phyloP scores from a whole-genome alignment of 2,888 invertebrate species.

The Cryptophagus acutangulus region DNA sequence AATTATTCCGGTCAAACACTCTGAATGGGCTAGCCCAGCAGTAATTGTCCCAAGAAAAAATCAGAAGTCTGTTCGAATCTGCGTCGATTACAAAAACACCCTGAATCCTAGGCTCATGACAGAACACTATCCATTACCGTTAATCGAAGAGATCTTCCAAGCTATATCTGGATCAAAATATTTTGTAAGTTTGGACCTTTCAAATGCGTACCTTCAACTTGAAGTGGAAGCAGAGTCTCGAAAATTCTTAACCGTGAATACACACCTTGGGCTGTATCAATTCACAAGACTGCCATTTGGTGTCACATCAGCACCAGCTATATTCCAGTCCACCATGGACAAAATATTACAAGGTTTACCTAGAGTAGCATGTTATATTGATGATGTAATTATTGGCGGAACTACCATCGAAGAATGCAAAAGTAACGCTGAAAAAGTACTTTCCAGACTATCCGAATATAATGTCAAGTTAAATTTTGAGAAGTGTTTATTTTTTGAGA shows the following conservation, averaged over 20 bases:
- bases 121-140: conserved; percentile 34
- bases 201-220: conserved; percentile 32
- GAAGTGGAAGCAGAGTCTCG: conserved; percentile 23
- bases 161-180: conserved; percentile 25
- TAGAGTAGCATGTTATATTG: conserved; percentile 10
- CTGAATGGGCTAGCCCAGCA: conserved; percentile 30
- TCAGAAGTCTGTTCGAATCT: conserved; percentile 26
- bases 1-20: conserved; percentile 20
- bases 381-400: conserved; percentile 19
- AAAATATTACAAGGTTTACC: conserved; percentile 9
- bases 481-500: conserved; percentile 9
- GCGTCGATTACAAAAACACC: conserved; percentile 34
- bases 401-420: conserved; percentile 9
- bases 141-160: conserved; percentile 33
- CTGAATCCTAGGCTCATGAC: conserved; percentile 28
- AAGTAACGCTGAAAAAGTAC: conserved; percentile 2
- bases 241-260: conserved; percentile 23
- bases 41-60: conserved; percentile 33
- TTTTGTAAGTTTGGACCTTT: conserved; percentile 31
- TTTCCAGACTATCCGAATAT: conserved; percentile 4
- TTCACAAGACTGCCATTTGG: conserved; percentile 10
- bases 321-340: conserved; percentile 17
- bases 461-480: conserved; percentile 12
- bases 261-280: conserved; percentile 6
- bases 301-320: conserved; percentile 11